A percentile compares a stretch with the other conserved stretches of the same genome.
Evolutionary conservation across 2,113 vertebrate species (phyloP).

Genomic region (Larimichthys crocea): DNA sequence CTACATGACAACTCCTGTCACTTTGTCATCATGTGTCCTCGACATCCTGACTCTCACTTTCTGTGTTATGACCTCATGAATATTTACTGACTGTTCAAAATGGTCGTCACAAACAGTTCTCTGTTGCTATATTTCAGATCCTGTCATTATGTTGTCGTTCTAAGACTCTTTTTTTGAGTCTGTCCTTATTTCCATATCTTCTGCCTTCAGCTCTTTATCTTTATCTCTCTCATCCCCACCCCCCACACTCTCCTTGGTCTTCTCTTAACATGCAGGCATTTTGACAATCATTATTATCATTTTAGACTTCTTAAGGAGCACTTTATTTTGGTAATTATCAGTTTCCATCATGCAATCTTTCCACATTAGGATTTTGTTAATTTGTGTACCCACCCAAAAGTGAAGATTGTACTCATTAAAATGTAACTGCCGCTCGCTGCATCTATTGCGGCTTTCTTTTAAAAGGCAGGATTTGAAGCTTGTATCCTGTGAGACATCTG

Average conservation of each 20-base stretch:
- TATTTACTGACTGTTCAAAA: conserved; percentile 26
- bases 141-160: neutral
- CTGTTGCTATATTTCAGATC: neutral
- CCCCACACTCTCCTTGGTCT: conserved; percentile 1
- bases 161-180: neutral
- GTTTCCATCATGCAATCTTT: conserved; percentile 1
- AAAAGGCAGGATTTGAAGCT: conserved; percentile 36
- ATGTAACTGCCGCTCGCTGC: neutral
- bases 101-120: neutral
- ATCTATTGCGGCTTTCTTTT: conserved; percentile 14
- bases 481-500: conserved; percentile 37
- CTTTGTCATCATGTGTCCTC: conserved; percentile 46
- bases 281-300: conserved; percentile 28
- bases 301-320: conserved; percentile 4
- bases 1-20: conserved; percentile 53
- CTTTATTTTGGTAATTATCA: neutral
- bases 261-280: conserved; percentile 32
- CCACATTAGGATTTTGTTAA: neutral
- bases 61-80: neutral
- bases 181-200: conserved; percentile 16
- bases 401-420: conserved; percentile 6
- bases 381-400: neutral
- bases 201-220: conserved; percentile 36
- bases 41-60: conserved; percentile 5
- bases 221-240: conserved; percentile 6